Percentiles rank a stretch among this genome's conserved stretches.
Conservation (phyloP, 1,140 invertebrate species). For the Proctacanthus coquilletti region DNA sequence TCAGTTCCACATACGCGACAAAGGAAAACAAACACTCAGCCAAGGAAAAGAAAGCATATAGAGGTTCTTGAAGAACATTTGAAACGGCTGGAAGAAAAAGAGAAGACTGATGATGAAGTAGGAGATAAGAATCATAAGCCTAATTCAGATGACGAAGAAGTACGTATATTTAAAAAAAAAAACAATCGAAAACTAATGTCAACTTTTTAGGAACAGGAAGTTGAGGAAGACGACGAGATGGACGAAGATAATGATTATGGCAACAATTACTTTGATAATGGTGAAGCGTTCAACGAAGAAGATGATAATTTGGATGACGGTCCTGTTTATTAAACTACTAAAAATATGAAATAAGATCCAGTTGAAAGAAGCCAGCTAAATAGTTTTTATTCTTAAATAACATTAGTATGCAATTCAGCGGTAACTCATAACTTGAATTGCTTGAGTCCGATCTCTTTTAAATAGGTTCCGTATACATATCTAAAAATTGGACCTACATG, state of each 20-base stretch:
- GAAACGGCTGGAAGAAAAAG: constrained; percentile 40
- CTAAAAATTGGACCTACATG: too few species aligned
- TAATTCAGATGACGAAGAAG: constrained; percentile 36
- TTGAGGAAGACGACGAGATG: constrained; percentile 47
- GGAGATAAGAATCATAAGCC: constrained; percentile 33
- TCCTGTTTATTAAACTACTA: constrained; percentile 42
- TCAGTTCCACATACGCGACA: constrained; percentile 20
- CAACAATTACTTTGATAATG: constrained; percentile 76
- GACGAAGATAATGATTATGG: constrained; percentile 64
- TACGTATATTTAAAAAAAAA: constrained; percentile 20
- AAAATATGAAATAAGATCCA: too few species aligned
- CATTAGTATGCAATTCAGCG: too few species aligned
- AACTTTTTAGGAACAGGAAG: constrained; percentile 23
- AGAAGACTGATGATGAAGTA: constrained; percentile 34
- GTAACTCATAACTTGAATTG: too few species aligned
- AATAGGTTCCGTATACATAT: too few species aligned
- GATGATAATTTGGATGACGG: constrained; percentile 75
- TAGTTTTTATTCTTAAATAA: too few species aligned
- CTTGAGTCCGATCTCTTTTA: too few species aligned
- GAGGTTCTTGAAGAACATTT: constrained; percentile 23
- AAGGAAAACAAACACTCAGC: constrained; percentile 13
- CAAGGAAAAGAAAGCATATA: constrained; percentile 13
- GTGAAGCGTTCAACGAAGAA: constrained; percentile 70
- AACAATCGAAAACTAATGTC: not conserved
- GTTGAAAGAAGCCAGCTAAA: too few species aligned